phyloP scores from a whole-genome alignment of 2,888 invertebrate genomes.

The Orchestes rusci region DNA sequence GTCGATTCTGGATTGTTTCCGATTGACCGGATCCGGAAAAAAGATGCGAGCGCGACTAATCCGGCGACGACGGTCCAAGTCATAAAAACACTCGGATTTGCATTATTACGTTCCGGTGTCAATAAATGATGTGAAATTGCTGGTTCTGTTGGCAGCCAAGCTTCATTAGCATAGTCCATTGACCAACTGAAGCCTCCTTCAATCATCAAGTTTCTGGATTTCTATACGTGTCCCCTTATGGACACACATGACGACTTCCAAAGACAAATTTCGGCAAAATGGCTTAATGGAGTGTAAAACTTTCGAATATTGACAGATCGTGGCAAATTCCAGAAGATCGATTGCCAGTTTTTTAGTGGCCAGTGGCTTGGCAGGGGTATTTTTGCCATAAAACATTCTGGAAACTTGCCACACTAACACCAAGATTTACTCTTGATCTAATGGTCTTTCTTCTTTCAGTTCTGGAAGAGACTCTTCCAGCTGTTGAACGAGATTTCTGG shows the following conservation, averaged over 20 bases:
- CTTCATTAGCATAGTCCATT: constrained; percentile 7
- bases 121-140: constrained; percentile 20
- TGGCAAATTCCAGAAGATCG: constrained; percentile 9
- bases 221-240: neutral
- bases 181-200: neutral
- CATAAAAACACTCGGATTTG: constrained; percentile 33
- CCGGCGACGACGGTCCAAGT: constrained; percentile 27
- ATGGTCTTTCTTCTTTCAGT: too few species aligned
- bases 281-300: constrained; percentile 12
- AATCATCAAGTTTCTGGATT: too few species aligned
- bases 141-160: neutral
- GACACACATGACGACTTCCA: too few species aligned
- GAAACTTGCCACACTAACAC: too few species aligned
- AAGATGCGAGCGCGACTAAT: constrained; percentile 33
- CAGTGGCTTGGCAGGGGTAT: too few species aligned
- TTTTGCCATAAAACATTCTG: too few species aligned
- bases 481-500: too few species aligned
- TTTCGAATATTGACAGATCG: constrained; percentile 15
- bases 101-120: constrained; percentile 34
- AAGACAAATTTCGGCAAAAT: too few species aligned
- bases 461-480: too few species aligned
- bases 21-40: constrained; percentile 36
- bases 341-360: too few species aligned
- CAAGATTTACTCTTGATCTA: too few species aligned
- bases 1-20: constrained; percentile 39